Evolutionary conservation across 2,113 vertebrate genomes (phyloP).

Genomic region (Hippocampus abdominalis): DNA sequence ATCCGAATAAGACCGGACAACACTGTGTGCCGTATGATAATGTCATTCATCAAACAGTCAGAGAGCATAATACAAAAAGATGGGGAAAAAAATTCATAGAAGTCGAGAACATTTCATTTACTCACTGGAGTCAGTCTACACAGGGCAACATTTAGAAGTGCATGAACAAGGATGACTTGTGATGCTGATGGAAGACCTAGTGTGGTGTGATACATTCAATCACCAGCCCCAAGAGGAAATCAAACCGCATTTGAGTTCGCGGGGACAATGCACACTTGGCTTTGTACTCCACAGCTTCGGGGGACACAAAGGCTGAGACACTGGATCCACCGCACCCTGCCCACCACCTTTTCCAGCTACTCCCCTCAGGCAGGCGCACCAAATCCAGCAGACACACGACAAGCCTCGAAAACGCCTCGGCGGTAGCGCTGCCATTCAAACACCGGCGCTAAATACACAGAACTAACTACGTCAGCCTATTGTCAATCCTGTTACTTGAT

Average conservation of each 20-base stretch:
- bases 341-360: too few species aligned
- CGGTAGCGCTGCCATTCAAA: too few species aligned
- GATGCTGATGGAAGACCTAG: constrained; percentile 14
- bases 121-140: neutral
- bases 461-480: too few species aligned
- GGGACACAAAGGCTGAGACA: constrained; percentile 33
- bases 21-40: constrained; percentile 18
- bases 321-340: too few species aligned
- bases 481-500: too few species aligned
- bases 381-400: too few species aligned
- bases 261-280: constrained; percentile 34
- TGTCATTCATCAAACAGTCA: constrained; percentile 39
- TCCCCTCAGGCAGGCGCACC: too few species aligned
- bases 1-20: constrained; percentile 2
- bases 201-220: constrained; percentile 48
- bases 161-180: constrained; percentile 2
- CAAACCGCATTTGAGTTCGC: constrained; percentile 59
- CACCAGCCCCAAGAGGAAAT: constrained; percentile 45
- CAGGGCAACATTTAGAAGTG: neutral
- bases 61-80: neutral
- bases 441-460: too few species aligned
- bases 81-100: neutral
- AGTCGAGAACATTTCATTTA: neutral
- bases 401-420: too few species aligned
- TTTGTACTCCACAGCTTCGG: constrained; percentile 16